Base-by-base conservation (phyloP, 2,888 invertebrate genomes). In the Synanthedon tipuliformis region DNA sequence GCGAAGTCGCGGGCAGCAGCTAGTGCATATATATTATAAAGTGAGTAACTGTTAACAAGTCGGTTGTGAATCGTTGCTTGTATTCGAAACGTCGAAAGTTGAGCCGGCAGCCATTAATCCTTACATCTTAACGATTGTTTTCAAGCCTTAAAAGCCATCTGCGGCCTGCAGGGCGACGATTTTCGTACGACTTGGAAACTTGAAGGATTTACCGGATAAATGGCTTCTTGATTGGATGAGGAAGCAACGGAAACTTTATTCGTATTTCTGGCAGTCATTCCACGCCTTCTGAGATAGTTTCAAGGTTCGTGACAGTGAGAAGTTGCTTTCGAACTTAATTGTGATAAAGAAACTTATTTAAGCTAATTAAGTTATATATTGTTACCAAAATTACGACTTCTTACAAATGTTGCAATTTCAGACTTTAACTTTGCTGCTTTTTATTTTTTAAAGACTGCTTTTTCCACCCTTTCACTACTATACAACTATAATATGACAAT, bases 111-210 rank as follows among this genome's bases (percentile, higher is more conserved):
- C 69, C 66, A 75, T 78, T 75, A 76, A 75, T 76, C 73, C 68
- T 59, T 56, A 64, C 62, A 66, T 69, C 70, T 72, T 76, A 78
- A 77, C 73, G 75, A 75, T 76, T 75, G 77, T 77, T 78, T 73
- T 70, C 71, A 69, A 77, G 75, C 71, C 69, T 77, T 77, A 71
- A 72, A 73, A 73, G 70, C 74, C 75, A 78, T 78, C 77, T 76
- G 78, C 60, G 74, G 75, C 64, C 57, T 55, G 59, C 58, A 23
- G 57, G 63, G 65, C 63, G 69, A 67, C 66, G 61, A 63, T 59
- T 69, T 70, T 63, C 60, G 55, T 55, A 53, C 59, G 61, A 71
- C 66, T 69, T 66, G 55, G 55, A 55, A 66, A 69, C 69, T 68
- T 60, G 60, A 63, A 62, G 69, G 69, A 68, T 71, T 69, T 49